Evolutionary conservation across 2,797 vertebrate species (phyloP), one percentile per base, ranked within the genome.

Genomic region (Synanceia verrucosa): DNA sequence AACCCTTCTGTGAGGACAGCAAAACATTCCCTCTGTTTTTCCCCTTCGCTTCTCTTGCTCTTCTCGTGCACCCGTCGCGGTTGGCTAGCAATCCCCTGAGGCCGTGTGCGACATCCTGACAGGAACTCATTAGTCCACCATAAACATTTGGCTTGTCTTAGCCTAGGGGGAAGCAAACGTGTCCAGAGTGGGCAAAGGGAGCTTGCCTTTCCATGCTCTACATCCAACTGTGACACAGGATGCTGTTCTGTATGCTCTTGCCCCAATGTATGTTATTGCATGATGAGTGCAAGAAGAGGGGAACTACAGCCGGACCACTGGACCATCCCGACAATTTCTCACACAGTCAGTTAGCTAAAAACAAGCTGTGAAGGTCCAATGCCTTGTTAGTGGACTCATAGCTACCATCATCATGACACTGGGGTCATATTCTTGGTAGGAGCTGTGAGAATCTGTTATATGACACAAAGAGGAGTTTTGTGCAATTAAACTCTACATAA

Each of bases 111-210:
- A 76, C 82, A 85, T 79, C 85, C 86, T 89, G 83, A 92, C 88
- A 90, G 89, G 85, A 93, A 90, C 90, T 92, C 91, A 92, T 93
- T 93, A 93, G 86, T 77, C 83, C 74, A 84, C 91, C 81, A 84
- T 92, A 93, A 93, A 94, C 90, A 92, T 89, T 88, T 89, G 88
- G 74, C 82, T 84, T 78, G 83, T 86, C 70, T 79, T 74, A 79
- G 86, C 88, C 80, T 59, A 50, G 69, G 64, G 77, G 84, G 63
- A 70, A 56, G 71, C 26, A 82, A 75, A 86, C 43, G 14, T 65
- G 75, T 60, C 66, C 73, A 47, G 43, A 37, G 37, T 26, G 44
- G 75, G 44, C 53, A 63, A 34, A 51, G 26, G 44, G 64, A 70
- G 65, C n/a, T 39, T 37, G 57, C 75, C 57, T 77, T 67, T 68